Evolutionary conservation across 2,888 invertebrate species (phyloP).

Genomic region (Lomographa bimaculata): DNA sequence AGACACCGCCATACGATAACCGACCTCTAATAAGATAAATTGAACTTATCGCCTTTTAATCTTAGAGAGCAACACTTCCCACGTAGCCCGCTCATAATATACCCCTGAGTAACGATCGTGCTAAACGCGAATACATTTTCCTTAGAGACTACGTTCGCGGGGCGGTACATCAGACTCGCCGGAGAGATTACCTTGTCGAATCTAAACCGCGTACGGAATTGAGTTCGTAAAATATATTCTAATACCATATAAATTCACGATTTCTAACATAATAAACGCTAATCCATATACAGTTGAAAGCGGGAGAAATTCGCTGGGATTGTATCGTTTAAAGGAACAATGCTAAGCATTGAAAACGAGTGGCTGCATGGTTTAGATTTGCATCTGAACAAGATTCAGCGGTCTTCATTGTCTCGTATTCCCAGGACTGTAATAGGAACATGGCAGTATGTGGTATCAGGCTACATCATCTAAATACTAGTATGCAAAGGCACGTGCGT

Average conservation of each 20-base stretch:
- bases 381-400: constrained; percentile 56
- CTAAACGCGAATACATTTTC: constrained; percentile 46
- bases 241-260: constrained; percentile 17
- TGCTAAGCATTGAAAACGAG: constrained; percentile 59
- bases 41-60: constrained; percentile 64
- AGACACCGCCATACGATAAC: constrained; percentile 52
- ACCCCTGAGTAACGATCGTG: constrained; percentile 43
- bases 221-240: constrained; percentile 19
- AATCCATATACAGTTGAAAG: constrained; percentile 44
- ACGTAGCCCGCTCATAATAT: constrained; percentile 53
- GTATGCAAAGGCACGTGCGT: constrained; percentile 69
- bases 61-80: constrained; percentile 48
- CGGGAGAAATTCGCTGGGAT: constrained; percentile 57
- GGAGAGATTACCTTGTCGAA: constrained; percentile 15
- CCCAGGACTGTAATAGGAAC: constrained; percentile 48
- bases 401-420: constrained; percentile 57
- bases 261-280: constrained; percentile 22
- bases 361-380: constrained; percentile 51
- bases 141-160: constrained; percentile 27
- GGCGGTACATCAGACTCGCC: constrained; percentile 2
- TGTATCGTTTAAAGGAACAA: constrained; percentile 64
- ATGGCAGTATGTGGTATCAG: constrained; percentile 59
- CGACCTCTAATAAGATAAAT: constrained; percentile 61
- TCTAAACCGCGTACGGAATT: constrained; percentile 6
- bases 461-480: constrained; percentile 45